Percentiles rank a stretch among this genome's conserved stretches.
Conservation (phyloP, 2,113 vertebrate genomes). For the Datnioides undecimradiatus region DNA sequence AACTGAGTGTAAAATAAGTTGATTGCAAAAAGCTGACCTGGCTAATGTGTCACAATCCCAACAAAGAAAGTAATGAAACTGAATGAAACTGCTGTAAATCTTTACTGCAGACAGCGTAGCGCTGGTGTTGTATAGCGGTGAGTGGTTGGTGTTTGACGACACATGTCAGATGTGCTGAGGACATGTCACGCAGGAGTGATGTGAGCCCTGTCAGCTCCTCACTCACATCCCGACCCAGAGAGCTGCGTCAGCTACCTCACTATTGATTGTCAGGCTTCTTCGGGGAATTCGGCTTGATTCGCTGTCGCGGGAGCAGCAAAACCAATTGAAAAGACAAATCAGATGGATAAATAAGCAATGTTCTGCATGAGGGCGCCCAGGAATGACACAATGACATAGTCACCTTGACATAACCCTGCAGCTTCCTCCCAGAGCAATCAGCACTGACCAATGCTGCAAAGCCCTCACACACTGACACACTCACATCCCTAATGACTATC, state of each 20-base stretch:
- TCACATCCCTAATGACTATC: constrained; percentile 61
- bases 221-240: constrained; percentile 14
- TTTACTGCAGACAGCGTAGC: background rate
- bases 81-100: constrained; percentile 45
- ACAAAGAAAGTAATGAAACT: constrained; percentile 24
- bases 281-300: constrained; percentile 71
- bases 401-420: constrained; percentile 80
- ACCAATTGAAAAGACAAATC: constrained; percentile 81
- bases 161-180: constrained; percentile 64
- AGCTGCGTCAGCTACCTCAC: constrained; percentile 68
- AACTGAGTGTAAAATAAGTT: background rate
- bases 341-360: constrained; percentile 82
- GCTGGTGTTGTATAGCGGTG: constrained; percentile 13
- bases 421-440: constrained; percentile 47
- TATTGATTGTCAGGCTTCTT: constrained; percentile 76
- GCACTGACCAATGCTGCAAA: constrained; percentile 38
- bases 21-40: constrained; percentile 13
- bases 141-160: constrained; percentile 34
- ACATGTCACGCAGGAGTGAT: constrained; percentile 58
- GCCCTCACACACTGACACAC: constrained; percentile 35
- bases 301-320: constrained; percentile 50
- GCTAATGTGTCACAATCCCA: constrained; percentile 7
- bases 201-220: constrained; percentile 65
- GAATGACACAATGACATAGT: constrained; percentile 69
- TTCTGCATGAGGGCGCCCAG: constrained; percentile 61